phyloP scores from a whole-genome alignment of 2,113 vertebrate genomes.

The Arizona elegans region DNA sequence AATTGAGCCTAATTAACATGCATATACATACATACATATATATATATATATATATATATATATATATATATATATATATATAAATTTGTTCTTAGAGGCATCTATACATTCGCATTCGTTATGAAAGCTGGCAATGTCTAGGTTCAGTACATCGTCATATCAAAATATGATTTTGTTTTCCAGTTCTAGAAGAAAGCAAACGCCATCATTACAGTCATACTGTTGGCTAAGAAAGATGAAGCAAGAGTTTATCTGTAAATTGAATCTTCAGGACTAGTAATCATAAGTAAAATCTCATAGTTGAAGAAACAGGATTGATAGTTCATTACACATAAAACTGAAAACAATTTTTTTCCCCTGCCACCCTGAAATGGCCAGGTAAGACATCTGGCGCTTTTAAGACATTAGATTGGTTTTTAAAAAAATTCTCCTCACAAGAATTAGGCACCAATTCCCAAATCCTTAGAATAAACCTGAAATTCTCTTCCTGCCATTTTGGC shows the following conservation, averaged over 20 bases:
- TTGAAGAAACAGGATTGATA: background rate
- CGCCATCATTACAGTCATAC: background rate
- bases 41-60: background rate
- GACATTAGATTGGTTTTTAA: background rate
- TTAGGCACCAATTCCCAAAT: background rate
- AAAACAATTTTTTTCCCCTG: too few species aligned
- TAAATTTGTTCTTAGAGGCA: background rate
- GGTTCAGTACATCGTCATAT: background rate
- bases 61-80: background rate
- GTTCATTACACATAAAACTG: background rate
- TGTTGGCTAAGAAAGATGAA: background rate
- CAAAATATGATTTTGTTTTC: background rate
- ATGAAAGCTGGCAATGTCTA: background rate
- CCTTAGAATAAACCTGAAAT: background rate
- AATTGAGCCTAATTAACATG: conserved; percentile 31
- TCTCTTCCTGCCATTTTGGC: background rate
- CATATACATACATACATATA: background rate
- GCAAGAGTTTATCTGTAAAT: background rate
- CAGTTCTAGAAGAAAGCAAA: background rate
- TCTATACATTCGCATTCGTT: background rate
- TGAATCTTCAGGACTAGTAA: background rate
- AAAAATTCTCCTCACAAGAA: background rate
- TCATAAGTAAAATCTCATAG: background rate
- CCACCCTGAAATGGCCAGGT: background rate
- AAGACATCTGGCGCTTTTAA: background rate